These are phyloP conservation scores for Erinaceus europaeus DNA, from an alignment of 2,113 vertebrate genomes.

Conservation along the genomic window DNA sequence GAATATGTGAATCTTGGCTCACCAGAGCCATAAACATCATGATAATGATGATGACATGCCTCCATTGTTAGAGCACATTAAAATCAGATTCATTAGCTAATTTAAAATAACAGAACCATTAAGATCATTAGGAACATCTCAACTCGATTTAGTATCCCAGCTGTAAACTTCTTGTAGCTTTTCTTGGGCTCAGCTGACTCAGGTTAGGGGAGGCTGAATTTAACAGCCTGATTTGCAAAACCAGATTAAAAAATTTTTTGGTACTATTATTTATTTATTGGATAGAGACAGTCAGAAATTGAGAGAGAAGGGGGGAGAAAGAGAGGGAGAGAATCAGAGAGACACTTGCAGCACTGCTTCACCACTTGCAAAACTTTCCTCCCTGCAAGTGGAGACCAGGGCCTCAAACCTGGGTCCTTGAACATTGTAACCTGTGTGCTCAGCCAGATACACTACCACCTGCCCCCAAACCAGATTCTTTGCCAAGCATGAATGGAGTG, in stretches of 20 bases:
- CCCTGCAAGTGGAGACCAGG: too few relatives aligned
- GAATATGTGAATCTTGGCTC: neutral
- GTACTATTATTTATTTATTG: too few relatives aligned
- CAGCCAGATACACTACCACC: too few relatives aligned
- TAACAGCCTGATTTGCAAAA: neutral
- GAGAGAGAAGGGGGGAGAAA: too few relatives aligned
- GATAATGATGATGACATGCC: neutral
- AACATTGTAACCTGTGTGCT: too few relatives aligned
- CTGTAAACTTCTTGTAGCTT: neutral
- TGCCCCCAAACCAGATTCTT: too few relatives aligned
- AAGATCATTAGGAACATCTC: slow-evolving; percentile 53
- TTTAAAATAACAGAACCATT: slow-evolving; percentile 63
- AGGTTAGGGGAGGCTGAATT: neutral
- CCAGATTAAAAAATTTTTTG: neutral
- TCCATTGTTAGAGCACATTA: slow-evolving; percentile 27
- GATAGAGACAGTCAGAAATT: too few relatives aligned
- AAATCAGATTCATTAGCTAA: slow-evolving; percentile 69
- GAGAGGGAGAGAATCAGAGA: too few relatives aligned
- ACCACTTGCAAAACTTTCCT: too few relatives aligned
- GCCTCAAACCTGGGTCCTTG: too few relatives aligned
- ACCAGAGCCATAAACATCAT: neutral
- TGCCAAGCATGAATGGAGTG: neutral
- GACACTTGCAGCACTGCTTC: too few relatives aligned
- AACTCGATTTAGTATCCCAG: slow-evolving; percentile 12
- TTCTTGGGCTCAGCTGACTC: neutral